A percentile compares a stretch with the other conserved stretches of the same genome.
These are phyloP conservation scores for Dipus sagitta DNA, from an alignment of 2,797 vertebrate genomes.

Conservation along the genomic window DNA sequence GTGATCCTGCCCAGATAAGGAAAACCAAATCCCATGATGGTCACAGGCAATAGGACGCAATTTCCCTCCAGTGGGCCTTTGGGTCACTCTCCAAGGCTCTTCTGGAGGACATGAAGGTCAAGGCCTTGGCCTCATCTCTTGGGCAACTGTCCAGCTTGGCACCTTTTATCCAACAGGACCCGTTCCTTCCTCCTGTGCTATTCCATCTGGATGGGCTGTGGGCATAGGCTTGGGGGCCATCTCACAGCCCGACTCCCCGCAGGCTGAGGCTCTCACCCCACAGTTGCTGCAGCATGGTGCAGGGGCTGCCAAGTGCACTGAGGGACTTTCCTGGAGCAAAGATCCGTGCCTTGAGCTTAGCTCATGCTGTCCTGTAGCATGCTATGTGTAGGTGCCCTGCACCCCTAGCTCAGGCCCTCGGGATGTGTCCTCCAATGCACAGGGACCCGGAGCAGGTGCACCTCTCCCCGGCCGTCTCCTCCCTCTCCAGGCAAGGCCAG, in stretches of 20 bases:
- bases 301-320: no score
- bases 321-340: neutral
- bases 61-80: neutral
- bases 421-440: neutral
- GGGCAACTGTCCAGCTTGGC: neutral
- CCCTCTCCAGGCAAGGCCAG: neutral
- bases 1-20: neutral
- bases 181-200: neutral
- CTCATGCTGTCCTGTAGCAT: no score
- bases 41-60: accelerated
- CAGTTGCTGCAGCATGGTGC: neutral
- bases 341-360: neutral
- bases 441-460: neutral
- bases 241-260: neutral
- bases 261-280: neutral
- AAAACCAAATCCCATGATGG: no score
- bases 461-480: neutral
- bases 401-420: neutral
- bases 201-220: neutral
- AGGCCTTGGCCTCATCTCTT: neutral
- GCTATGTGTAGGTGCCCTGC: neutral
- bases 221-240: neutral
- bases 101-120: neutral
- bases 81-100: no score
- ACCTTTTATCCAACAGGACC: neutral